Evolutionary conservation across 35 echinoderm and acorn worm genomes (phyloP).

Genomic region (Diadema setosum): DNA sequence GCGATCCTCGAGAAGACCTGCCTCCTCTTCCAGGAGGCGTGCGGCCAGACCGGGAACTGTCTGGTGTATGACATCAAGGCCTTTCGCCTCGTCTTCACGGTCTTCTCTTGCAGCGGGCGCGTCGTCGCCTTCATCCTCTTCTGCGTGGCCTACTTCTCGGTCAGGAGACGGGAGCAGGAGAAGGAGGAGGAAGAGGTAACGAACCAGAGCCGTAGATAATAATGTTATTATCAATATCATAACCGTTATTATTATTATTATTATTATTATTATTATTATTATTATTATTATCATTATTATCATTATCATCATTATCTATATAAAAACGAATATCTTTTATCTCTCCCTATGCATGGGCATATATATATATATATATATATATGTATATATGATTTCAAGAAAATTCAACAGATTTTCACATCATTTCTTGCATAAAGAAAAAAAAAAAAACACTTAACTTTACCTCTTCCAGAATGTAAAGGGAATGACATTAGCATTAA

Average conservation of each 20-base stretch:
- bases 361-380: background rate
- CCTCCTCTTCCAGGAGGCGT: constrained; percentile 57
- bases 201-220: background rate
- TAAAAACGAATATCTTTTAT: background rate
- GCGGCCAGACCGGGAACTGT: constrained; percentile 68
- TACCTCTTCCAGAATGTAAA: no score
- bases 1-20: constrained; percentile 59
- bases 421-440: no score
- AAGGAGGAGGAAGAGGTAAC: background rate
- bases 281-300: background rate
- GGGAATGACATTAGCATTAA: no score
- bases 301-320: background rate
- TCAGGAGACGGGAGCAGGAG: background rate
- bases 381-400: no score
- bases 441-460: no score
- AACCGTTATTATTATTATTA: background rate
- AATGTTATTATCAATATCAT: background rate
- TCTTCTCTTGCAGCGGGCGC: background rate
- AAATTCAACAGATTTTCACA: no score
- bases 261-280: background rate
- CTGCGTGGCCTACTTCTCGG: background rate
- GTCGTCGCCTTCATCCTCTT: background rate
- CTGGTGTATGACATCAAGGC: constrained; percentile 62
- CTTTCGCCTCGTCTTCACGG: constrained; percentile 28
- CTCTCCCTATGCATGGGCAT: background rate